Percentiles rank a stretch among this genome's conserved stretches.
Conservation (phyloP, 2,888 invertebrate species). For the Diploptera punctata region DNA sequence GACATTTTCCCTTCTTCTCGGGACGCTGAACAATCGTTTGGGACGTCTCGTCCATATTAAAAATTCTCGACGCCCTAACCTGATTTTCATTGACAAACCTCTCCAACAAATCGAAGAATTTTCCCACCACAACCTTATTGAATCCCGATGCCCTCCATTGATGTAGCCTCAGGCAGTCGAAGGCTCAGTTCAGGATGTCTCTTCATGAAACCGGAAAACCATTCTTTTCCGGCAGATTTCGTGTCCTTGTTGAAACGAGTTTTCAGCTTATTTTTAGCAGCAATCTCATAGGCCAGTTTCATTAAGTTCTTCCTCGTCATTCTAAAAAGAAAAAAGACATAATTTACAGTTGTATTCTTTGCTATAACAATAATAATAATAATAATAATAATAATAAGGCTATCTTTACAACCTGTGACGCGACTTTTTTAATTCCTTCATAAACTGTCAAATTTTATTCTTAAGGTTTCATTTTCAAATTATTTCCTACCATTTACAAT, state of each 20-base stretch:
- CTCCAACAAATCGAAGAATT: not conserved
- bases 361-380: not conserved
- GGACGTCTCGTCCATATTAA: conserved; percentile 7
- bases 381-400: not conserved
- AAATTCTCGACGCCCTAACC: not conserved
- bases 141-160: conserved; percentile 33
- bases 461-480: no score
- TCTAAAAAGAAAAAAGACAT: not conserved
- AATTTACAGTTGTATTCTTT: not conserved
- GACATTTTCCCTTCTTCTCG: not conserved
- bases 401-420: no score
- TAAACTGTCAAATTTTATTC: no score
- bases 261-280: conserved; percentile 35
- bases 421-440: no score
- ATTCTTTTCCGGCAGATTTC: conserved; percentile 36
- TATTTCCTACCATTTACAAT: no score
- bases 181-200: conserved; percentile 36
- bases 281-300: conserved; percentile 37
- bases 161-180: conserved; percentile 36
- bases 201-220: conserved; percentile 33
- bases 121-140: conserved; percentile 4
- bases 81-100: not conserved
- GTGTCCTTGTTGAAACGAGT: conserved; percentile 7
- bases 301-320: not conserved
- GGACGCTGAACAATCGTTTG: conserved; percentile 3